These are phyloP conservation scores for Semicossyphus pulcher DNA, from an alignment of 2,113 vertebrate genomes.

Conservation along the genomic window DNA sequence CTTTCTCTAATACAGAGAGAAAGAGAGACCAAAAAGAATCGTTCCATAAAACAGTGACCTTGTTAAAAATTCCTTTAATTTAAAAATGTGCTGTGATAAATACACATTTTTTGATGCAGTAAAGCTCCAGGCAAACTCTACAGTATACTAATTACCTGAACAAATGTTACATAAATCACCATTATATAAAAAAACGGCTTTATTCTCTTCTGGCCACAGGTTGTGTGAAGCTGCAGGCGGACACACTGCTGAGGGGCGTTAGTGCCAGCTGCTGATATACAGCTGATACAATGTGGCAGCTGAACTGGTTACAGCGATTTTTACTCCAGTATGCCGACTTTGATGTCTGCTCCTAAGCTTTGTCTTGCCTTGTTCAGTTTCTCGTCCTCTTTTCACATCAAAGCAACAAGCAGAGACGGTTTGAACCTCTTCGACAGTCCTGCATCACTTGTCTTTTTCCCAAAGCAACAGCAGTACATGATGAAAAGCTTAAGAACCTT, in stretches of 20 bases:
- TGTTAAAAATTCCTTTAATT: neutral
- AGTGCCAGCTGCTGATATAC: slow-evolving; percentile 16
- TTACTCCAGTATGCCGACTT: neutral
- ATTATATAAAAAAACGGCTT: neutral
- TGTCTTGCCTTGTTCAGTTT: neutral
- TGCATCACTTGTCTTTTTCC: neutral
- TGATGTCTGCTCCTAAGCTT: slow-evolving; percentile 19
- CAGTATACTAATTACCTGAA: neutral
- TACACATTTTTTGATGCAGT: neutral
- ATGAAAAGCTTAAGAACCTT: neutral
- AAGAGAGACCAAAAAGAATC: neutral
- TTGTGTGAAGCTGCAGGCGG: slow-evolving; percentile 13
- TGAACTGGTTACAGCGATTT: neutral
- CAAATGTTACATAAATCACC: slow-evolving; percentile 2
- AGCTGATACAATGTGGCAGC: slow-evolving; percentile 30
- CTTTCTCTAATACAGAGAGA: neutral
- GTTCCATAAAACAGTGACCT: slow-evolving; percentile 24
- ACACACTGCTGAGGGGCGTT: neutral
- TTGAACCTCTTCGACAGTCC: neutral
- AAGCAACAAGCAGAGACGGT: neutral
- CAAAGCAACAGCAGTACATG: neutral
- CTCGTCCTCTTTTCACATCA: slow-evolving; percentile 13
- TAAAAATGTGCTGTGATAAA: neutral
- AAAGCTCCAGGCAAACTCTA: neutral
- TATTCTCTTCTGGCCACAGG: neutral